Conservation (phyloP, 2,113 vertebrate genomes). For the Silurus meridionalis region DNA sequence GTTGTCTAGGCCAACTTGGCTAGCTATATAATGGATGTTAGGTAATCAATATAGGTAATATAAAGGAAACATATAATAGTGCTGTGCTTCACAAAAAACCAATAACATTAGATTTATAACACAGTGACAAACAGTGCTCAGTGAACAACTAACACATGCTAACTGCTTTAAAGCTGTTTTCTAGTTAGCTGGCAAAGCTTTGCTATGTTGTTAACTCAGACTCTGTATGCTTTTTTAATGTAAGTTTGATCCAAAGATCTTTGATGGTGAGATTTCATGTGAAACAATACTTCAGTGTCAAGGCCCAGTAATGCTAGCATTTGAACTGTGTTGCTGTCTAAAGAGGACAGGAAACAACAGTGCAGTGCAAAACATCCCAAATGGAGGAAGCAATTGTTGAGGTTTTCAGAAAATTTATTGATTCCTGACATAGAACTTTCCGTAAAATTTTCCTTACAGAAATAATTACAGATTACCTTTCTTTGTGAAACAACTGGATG, state of each 20-base stretch:
- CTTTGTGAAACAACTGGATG: background rate
- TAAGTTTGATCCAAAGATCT: background rate
- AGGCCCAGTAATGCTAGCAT: background rate
- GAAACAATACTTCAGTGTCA: no score
- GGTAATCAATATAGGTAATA: background rate
- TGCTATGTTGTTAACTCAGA: background rate
- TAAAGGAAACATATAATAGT: background rate
- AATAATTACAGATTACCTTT: background rate
- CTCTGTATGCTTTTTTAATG: background rate
- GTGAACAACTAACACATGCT: background rate
- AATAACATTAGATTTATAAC: background rate
- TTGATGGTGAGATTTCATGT: no score
- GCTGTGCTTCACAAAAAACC: background rate
- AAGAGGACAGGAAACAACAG: background rate
- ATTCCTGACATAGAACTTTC: background rate
- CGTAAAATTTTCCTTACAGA: background rate
- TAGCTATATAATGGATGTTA: background rate
- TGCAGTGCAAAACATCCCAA: background rate
- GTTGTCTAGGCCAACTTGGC: background rate
- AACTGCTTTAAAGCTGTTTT: background rate
- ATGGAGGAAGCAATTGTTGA: background rate
- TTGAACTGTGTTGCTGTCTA: background rate
- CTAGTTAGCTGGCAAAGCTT: background rate
- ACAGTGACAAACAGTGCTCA: background rate
- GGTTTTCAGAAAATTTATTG: background rate